These are phyloP conservation scores for Apaloderma vittatum DNA, from an alignment of 2,113 vertebrate species.

Conservation along the genomic window DNA sequence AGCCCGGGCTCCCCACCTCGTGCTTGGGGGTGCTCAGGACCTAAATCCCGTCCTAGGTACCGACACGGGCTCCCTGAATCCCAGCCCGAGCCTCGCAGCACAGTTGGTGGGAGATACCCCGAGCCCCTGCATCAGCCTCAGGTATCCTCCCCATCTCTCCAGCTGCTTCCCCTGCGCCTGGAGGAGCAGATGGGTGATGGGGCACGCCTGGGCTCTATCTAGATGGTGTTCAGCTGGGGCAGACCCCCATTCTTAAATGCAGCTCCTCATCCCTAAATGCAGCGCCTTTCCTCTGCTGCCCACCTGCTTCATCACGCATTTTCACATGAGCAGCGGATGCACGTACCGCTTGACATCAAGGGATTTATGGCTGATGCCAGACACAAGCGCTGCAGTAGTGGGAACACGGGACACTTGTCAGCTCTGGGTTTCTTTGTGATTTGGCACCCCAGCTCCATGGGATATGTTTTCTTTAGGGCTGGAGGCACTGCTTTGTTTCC, in stretches of 20 bases:
- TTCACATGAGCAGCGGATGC: rapidly evolving
- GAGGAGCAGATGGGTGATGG: background rate
- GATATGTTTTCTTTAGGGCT: background rate
- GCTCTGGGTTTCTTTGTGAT: no score
- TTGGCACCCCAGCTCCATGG: background rate
- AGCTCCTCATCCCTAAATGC: background rate
- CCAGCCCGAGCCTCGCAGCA: background rate
- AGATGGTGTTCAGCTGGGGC: background rate
- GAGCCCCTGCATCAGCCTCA: background rate
- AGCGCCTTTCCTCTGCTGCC: background rate
- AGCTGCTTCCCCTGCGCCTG: background rate
- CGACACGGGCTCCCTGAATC: no score
- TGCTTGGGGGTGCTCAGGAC: no score
- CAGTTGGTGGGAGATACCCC: no score
- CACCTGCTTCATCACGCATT: background rate
- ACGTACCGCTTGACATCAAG: rapidly evolving
- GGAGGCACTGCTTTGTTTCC: background rate
- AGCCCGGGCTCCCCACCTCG: rapidly evolving
- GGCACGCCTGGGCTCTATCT: background rate
- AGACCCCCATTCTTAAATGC: rapidly evolving
- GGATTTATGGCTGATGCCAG: background rate
- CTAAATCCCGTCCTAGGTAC: no score
- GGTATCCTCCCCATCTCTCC: background rate
- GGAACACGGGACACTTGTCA: background rate
- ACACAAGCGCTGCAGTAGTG: rapidly evolving